Conservation (phyloP, 2,113 vertebrate species). For the Leptosomus discolor region DNA sequence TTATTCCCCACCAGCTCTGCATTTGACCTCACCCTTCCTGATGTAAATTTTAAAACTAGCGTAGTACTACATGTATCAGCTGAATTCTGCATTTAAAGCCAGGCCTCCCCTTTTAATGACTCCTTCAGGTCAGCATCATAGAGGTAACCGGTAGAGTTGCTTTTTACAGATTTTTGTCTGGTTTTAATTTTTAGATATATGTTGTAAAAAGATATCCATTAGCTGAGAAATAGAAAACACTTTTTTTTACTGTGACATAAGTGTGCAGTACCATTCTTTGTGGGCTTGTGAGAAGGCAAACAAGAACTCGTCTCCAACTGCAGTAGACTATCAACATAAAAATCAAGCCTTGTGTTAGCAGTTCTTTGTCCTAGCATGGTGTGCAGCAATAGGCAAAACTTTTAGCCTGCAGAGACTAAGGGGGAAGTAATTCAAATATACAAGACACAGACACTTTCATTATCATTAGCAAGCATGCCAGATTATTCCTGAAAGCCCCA, state of each 20-base stretch:
- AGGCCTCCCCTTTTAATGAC: not conserved
- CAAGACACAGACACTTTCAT: not conserved
- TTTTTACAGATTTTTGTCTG: not conserved
- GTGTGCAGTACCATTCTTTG: not conserved
- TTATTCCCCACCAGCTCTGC: not conserved
- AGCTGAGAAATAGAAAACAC: not conserved
- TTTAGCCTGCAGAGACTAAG: not conserved
- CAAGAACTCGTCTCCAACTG: not conserved
- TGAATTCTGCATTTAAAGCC: not conserved
- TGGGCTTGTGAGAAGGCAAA: not conserved
- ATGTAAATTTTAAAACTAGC: not conserved
- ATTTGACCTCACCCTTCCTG: not conserved
- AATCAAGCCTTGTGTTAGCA: not conserved
- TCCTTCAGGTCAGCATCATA: not conserved
- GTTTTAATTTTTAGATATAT: not conserved
- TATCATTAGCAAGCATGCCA: conserved; percentile 14
- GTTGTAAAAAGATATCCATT: not conserved
- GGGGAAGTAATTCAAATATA: not conserved
- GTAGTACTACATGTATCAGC: not conserved
- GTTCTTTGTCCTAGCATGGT: not conserved
- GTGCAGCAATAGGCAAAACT: not conserved
- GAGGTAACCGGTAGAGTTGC: not conserved
- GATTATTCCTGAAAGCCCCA: conserved; percentile 30
- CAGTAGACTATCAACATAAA: not conserved
- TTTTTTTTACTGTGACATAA: not conserved